Conservation (phyloP, 2,113 vertebrate species). For the Hypomesus transpacificus region DNA sequence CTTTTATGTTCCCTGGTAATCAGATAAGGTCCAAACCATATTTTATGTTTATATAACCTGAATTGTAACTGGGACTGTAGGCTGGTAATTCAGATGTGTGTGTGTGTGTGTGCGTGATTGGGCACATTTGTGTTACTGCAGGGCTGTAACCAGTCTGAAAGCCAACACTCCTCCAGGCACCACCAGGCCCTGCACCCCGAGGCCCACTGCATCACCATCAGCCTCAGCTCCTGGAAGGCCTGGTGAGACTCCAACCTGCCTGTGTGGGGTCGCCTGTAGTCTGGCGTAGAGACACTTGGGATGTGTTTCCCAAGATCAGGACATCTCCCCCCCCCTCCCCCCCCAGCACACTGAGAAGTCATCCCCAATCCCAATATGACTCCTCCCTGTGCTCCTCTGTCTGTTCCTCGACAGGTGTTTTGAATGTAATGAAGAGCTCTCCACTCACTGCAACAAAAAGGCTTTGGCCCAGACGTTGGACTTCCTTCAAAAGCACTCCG, state of each 20-base stretch:
- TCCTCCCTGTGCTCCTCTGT: slow-evolving; percentile 17
- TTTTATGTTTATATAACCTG: too few relatives aligned
- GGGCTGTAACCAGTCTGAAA: slow-evolving; percentile 88
- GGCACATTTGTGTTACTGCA: slow-evolving; percentile 42
- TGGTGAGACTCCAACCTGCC: slow-evolving; percentile 76
- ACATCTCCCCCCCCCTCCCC: too few relatives aligned
- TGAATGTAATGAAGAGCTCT: slow-evolving; percentile 94
- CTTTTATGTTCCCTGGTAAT: too few relatives aligned
- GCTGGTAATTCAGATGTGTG: not conserved
- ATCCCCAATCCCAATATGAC: not conserved
- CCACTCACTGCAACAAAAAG: slow-evolving; percentile 94
- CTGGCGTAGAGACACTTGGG: too few relatives aligned
- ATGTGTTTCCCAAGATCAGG: too few relatives aligned
- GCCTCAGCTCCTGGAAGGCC: slow-evolving; percentile 88
- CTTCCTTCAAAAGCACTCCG: slow-evolving; percentile 91
- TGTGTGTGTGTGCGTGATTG: not conserved
- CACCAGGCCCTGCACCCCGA: slow-evolving; percentile 78
- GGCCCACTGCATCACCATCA: slow-evolving; percentile 88
- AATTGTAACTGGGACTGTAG: not conserved
- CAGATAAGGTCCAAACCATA: too few relatives aligned
- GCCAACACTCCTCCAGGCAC: slow-evolving; percentile 87
- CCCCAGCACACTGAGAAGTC: too few relatives aligned
- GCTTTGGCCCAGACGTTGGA: slow-evolving; percentile 92
- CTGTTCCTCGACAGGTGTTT: slow-evolving; percentile 80
- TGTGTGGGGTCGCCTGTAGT: too few relatives aligned